phyloP scores from a whole-genome alignment of 2,888 invertebrate species.

The Drosophila recens region DNA sequence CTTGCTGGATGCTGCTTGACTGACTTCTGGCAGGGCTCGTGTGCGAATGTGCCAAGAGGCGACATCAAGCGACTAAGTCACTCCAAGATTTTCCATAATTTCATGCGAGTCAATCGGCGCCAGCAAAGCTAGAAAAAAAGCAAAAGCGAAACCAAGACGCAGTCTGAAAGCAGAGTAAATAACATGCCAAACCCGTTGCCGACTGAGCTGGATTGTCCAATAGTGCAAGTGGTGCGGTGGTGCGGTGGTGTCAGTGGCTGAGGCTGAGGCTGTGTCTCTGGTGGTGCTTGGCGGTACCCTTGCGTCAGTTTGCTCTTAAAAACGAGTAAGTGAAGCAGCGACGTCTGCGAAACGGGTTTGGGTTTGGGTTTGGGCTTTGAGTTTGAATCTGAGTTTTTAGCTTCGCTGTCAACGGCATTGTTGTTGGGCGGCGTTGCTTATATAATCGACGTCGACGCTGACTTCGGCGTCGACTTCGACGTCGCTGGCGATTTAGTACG shows the following conservation, averaged over 20 bases:
- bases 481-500: conserved; percentile 52
- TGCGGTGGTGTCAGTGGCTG: not conserved
- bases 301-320: conserved; percentile 79
- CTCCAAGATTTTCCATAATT: conserved; percentile 69
- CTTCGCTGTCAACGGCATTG: conserved; percentile 65
- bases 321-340: conserved; percentile 67
- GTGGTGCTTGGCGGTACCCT: conserved; percentile 68
- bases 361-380: conserved; percentile 26
- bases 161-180: conserved; percentile 39
- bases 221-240: conserved; percentile 50
- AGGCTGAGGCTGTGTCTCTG: conserved; percentile 7
- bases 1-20: conserved; percentile 47
- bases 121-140: conserved; percentile 26
- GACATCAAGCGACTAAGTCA: conserved; percentile 61
- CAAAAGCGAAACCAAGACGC: conserved; percentile 20
- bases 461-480: conserved; percentile 25
- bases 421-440: conserved; percentile 64
- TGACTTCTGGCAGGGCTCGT: conserved; percentile 67
- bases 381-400: conserved; percentile 21
- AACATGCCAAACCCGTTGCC: conserved; percentile 76
- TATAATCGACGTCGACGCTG: conserved; percentile 56
- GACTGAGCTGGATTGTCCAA: conserved; percentile 33
- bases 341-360: conserved; percentile 64
- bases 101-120: conserved; percentile 46
- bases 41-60: conserved; percentile 67